Conservation (phyloP, 2,797 vertebrate genomes). For the Potorous gilbertii region DNA sequence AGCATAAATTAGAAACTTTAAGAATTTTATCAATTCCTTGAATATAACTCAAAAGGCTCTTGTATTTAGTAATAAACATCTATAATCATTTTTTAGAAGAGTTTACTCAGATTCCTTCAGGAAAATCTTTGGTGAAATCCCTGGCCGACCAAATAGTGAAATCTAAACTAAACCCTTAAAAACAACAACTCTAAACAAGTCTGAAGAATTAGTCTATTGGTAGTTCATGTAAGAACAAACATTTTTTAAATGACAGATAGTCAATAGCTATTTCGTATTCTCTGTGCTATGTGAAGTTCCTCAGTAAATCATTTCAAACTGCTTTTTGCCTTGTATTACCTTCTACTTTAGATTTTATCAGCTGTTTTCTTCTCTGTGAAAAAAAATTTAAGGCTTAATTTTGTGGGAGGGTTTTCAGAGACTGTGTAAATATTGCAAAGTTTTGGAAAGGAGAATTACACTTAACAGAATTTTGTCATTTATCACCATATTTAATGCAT, state of each 20-base stretch:
- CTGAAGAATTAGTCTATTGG: background rate
- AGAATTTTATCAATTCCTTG: background rate
- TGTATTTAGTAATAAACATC: background rate
- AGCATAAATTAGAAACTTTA: background rate
- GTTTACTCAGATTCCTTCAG: background rate
- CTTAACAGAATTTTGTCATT: conserved; percentile 62
- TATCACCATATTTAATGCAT: conserved; percentile 59
- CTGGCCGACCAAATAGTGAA: background rate
- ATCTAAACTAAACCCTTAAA: background rate
- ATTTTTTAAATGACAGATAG: background rate
- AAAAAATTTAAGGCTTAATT: background rate
- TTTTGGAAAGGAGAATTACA: conserved; percentile 63
- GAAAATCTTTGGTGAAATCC: background rate
- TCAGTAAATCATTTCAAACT: background rate
- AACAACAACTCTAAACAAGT: background rate
- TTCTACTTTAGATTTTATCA: background rate
- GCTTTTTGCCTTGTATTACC: accelerated
- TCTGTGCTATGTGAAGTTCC: background rate
- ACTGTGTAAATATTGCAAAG: background rate
- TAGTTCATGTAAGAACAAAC: background rate
- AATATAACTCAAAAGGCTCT: background rate
- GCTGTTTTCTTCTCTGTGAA: background rate
- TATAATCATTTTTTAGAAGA: background rate
- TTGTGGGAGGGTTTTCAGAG: background rate
- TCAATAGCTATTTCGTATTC: background rate